These are phyloP conservation scores for Cardinalis cardinalis DNA, from an alignment of 2,113 vertebrate genomes.

Conservation along the genomic window DNA sequence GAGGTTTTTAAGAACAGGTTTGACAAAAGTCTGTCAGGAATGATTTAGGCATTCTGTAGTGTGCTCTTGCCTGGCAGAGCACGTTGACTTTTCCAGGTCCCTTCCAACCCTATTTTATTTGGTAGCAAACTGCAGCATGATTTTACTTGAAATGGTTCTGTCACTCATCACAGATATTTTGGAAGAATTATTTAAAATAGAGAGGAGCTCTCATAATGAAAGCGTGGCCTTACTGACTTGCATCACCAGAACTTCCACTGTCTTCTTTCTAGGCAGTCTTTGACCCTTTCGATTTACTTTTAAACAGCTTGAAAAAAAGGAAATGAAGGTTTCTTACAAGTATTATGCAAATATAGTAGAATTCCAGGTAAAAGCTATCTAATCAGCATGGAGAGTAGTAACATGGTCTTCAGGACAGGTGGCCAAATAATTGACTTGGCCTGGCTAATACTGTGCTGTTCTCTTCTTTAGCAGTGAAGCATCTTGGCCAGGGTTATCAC, in stretches of 20 bases:
- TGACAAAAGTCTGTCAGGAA: background rate
- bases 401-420: background rate
- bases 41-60: background rate
- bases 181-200: background rate
- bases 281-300: background rate
- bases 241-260: background rate
- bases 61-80: background rate
- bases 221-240: background rate
- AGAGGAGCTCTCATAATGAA: background rate
- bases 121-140: background rate
- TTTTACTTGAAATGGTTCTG: background rate
- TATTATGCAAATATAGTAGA: background rate
- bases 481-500: background rate
- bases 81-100: background rate
- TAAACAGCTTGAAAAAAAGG: background rate
- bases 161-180: background rate
- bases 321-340: background rate
- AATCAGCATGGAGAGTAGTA: background rate
- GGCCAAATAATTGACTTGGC: constrained; percentile 2
- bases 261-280: background rate
- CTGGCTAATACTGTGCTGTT: background rate
- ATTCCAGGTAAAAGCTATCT: background rate
- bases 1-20: background rate
- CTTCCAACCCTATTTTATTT: background rate
- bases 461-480: background rate